phyloP scores from a whole-genome alignment of 2,113 vertebrate genomes.

The Pelmatolapia mariae region DNA sequence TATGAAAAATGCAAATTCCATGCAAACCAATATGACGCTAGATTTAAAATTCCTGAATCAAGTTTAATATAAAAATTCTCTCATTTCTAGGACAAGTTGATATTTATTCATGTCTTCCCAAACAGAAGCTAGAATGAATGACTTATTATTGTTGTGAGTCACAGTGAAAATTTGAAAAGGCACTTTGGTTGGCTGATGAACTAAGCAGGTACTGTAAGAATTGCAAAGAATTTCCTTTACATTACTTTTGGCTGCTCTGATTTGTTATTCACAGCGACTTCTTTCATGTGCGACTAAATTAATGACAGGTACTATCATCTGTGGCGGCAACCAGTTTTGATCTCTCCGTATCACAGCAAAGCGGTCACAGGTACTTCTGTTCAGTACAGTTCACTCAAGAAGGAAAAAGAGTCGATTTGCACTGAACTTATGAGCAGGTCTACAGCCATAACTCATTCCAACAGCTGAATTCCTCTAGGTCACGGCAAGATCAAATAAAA shows the following conservation, averaged over 20 bases:
- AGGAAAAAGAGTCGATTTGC: not conserved
- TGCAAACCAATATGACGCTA: not conserved
- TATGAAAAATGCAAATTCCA: constrained; percentile 3
- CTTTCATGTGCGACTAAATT: not conserved
- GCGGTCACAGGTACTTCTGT: not conserved
- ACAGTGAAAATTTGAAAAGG: not conserved
- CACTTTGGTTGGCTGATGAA: not conserved
- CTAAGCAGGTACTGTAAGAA: not conserved
- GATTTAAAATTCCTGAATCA: not conserved
- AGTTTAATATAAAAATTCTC: not conserved
- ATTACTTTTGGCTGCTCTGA: not conserved
- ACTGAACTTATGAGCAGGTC: not conserved
- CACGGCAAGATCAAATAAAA: constrained; percentile 7
- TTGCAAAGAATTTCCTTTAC: not conserved
- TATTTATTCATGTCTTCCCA: constrained; percentile 7
- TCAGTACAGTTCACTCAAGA: not conserved
- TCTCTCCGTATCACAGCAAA: not conserved
- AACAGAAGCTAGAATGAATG: not conserved
- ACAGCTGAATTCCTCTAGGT: not conserved
- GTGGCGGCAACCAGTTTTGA: not conserved
- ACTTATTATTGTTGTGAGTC: not conserved
- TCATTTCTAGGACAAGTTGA: not conserved
- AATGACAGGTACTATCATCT: not conserved
- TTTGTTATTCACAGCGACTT: not conserved
- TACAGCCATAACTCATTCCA: not conserved